Evolutionary conservation across 2,888 invertebrate genomes (phyloP), one percentile per base, ranked within the genome.

Genomic region (Epiblema foenella): DNA sequence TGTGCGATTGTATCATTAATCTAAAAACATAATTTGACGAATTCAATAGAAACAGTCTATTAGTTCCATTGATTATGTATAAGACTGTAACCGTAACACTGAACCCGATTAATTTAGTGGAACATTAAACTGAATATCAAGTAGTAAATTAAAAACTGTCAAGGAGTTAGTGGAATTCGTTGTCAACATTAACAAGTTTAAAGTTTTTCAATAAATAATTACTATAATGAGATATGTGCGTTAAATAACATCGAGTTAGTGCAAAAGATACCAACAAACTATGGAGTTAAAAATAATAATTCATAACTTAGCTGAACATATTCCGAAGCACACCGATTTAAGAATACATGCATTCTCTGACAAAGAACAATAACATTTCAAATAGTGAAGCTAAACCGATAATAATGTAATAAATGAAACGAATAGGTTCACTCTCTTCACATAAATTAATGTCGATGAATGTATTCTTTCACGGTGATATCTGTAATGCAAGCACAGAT

Each of bases 1-100:
- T 70, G 67, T 52, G 62, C 75, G 77, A 76, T 78, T 82, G 82
- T 79, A 82, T 84, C 83, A 80, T 85, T 87, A 84, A 84, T 86
- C 85, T 75, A 79, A 80, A 85, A 84, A 83, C 79, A 80, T 80
- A 60, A 59, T 46, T 63, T 65, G 49, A 60, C 39, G 24, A 56
- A 59, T 82, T 83, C 75, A 75, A 76, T 76, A 56, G 57, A 63
- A 77, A 64, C 72, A 52, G 79, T 59, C 46, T 60, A 33, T 65
- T 33, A 10, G 11, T 54, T 49, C 29, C 54, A 42, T 65, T 33
- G 46, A 49, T 54, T 58, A 65, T 54, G 59, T 56, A 59, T 64
- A 58, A 63, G 51, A 65, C 18, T 64, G 39, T 58, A 52, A 58
- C 57, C 37, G 51, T 69, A 37, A 37, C 52, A 51, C 51, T 42